phyloP scores from a whole-genome alignment of 2,113 vertebrate species.

The Rallus limicola region DNA sequence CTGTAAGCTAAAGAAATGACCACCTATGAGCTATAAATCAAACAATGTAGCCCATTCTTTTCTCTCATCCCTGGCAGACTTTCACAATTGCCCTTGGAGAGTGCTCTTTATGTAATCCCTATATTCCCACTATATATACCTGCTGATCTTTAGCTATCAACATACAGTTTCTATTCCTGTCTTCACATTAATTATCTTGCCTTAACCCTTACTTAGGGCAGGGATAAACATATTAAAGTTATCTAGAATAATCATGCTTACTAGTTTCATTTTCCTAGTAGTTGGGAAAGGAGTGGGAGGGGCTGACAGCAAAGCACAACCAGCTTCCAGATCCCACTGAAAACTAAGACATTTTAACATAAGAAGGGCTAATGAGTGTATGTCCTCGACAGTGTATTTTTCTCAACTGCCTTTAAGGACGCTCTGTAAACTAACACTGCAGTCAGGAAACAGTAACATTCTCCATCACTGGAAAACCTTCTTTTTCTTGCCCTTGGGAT shows the following conservation, averaged over 20 bases:
- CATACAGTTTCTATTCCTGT: constrained; percentile 4
- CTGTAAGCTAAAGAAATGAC: background rate
- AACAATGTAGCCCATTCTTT: background rate
- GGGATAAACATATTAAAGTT: background rate
- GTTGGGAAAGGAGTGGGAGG: background rate
- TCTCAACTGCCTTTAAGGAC: background rate
- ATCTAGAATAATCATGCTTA: background rate
- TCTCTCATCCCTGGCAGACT: background rate
- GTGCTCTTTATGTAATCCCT: background rate
- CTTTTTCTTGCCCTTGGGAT: background rate
- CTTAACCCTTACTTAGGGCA: background rate
- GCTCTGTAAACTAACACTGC: background rate
- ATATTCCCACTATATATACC: background rate
- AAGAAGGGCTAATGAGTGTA: background rate
- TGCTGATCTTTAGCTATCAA: background rate
- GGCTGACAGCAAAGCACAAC: background rate
- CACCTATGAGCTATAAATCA: background rate
- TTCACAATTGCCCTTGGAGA: background rate
- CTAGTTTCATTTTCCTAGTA: background rate
- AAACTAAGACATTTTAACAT: background rate
- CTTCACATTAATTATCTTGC: background rate
- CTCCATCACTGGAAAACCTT: background rate
- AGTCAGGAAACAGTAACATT: background rate
- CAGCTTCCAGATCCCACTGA: background rate
- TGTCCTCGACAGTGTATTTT: background rate